Conservation (phyloP, 1,140 invertebrate genomes). For the Stenopsyche tienmushanensis region DNA sequence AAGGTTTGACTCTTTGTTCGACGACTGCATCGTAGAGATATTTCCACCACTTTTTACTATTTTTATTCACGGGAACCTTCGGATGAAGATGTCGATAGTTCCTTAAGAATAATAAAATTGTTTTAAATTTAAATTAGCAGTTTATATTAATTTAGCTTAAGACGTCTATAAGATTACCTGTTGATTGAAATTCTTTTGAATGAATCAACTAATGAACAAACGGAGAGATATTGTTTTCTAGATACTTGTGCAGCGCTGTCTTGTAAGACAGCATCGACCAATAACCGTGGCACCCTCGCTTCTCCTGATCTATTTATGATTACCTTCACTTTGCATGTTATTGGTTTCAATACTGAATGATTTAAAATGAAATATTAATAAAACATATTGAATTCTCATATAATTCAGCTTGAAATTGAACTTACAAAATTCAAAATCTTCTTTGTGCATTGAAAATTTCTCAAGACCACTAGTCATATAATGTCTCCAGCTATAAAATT, state of each 20-base stretch:
- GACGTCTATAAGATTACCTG: conserved; percentile 51
- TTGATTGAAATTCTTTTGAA: conserved; percentile 69
- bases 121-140: too few species aligned
- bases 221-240: conserved; percentile 70
- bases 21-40: conserved; percentile 74
- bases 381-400: too few species aligned
- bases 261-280: conserved; percentile 75
- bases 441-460: conserved; percentile 73
- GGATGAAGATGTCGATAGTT: conserved; percentile 59
- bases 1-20: conserved; percentile 70
- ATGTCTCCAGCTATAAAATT: conserved; percentile 66
- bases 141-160: conserved; percentile 2
- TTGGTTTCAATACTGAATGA: conserved; percentile 67
- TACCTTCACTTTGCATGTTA: conserved; percentile 78
- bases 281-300: conserved; percentile 68
- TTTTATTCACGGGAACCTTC: conserved; percentile 50
- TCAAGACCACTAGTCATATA: conserved; percentile 72
- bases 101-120: conserved; percentile 45
- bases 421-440: conserved; percentile 76
- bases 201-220: conserved; percentile 66
- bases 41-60: conserved; percentile 70
- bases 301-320: conserved; percentile 74
- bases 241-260: conserved; percentile 75
- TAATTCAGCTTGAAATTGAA: conserved; percentile 35
- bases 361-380: conserved; percentile 8